Conservation (phyloP, 2,113 vertebrate species). For the Loxodonta africana region DNA sequence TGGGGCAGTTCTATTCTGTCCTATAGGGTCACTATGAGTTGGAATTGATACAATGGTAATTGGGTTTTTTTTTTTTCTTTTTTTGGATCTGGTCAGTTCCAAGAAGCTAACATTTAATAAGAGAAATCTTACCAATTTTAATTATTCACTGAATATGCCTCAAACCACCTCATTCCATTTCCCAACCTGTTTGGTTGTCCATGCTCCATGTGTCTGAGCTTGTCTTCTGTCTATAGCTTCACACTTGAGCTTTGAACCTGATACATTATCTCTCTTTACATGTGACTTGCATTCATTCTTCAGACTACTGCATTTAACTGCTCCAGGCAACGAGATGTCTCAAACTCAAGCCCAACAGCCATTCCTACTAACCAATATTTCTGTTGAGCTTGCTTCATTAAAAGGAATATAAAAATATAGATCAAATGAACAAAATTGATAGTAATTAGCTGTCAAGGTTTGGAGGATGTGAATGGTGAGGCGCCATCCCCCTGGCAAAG, state of each 20-base stretch:
- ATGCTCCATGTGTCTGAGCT: neutral
- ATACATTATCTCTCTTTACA: neutral
- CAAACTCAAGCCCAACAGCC: neutral
- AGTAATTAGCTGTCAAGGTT: neutral
- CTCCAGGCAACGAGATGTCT: neutral
- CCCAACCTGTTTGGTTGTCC: neutral
- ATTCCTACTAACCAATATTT: neutral
- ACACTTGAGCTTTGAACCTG: neutral
- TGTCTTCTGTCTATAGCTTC: neutral
- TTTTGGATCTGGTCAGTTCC: neutral
- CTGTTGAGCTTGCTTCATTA: neutral
- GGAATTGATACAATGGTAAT: no score
- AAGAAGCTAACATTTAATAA: neutral
- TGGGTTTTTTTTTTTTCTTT: no score
- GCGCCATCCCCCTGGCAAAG: neutral
- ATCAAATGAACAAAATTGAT: constrained; percentile 25
- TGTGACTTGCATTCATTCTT: neutral
- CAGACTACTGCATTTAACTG: neutral
- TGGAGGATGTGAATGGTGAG: neutral
- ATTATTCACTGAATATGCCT: neutral
- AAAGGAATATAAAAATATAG: constrained; percentile 37
- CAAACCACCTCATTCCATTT: neutral
- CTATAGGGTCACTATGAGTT: no score
- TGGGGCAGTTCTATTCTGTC: no score
- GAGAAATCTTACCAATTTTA: neutral